phyloP scores from a whole-genome alignment of 2,797 vertebrate species.

The Eutrigla gurnardus region DNA sequence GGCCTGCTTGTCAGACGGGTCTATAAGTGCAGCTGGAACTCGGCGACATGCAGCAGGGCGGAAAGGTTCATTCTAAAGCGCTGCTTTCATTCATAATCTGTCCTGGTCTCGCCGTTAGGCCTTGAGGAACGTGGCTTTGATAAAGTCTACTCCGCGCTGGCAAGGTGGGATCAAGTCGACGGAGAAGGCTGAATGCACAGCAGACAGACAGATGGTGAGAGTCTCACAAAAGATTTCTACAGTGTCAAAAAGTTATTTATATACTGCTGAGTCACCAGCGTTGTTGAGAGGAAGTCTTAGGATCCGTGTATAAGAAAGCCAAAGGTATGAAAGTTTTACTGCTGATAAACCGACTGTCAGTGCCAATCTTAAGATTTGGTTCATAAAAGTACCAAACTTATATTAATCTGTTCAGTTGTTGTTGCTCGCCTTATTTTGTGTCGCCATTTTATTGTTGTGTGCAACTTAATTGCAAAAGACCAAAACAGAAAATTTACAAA shows the following conservation, averaged over 20 bases:
- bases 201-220: conserved; percentile 40
- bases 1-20: conserved; percentile 45
- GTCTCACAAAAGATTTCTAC: conserved; percentile 37
- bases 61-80: conserved; percentile 47
- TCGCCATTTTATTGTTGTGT: too few relatives aligned
- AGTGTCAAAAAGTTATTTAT: conserved; percentile 29
- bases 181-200: conserved; percentile 34
- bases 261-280: conserved; percentile 55
- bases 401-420: too few relatives aligned
- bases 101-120: conserved; percentile 18
- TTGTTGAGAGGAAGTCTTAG: conserved; percentile 15
- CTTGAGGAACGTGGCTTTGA: conserved; percentile 39
- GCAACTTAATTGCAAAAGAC: too few relatives aligned
- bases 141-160: conserved; percentile 21
- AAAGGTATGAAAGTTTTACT: conserved; percentile 42
- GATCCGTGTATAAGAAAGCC: conserved; percentile 29
- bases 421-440: too few relatives aligned
- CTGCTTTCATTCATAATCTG: conserved; percentile 50
- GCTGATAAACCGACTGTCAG: conserved; percentile 6
- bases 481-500: too few relatives aligned
- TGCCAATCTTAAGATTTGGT: neutral
- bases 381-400: neutral
- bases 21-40: conserved; percentile 61
- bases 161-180: conserved; percentile 28
- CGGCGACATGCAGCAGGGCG: conserved; percentile 17